These are phyloP conservation scores for Anastrepha obliqua DNA, from an alignment of 1,140 invertebrate genomes.

Conservation along the genomic window DNA sequence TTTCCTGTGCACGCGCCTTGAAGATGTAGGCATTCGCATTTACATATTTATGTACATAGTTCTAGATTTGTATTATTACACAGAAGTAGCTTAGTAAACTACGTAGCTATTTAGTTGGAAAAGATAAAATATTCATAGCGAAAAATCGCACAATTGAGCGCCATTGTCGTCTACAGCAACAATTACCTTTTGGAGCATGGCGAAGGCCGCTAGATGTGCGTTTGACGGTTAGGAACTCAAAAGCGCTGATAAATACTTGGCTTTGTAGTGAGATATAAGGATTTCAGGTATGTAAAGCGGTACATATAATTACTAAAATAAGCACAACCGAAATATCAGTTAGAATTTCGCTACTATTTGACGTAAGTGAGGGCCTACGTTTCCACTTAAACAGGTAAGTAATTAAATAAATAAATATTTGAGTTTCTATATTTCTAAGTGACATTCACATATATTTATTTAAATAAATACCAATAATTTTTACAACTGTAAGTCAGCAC, in stretches of 20 bases:
- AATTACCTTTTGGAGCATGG: not conserved
- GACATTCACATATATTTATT: not conserved
- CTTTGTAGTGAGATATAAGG: not conserved
- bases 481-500: not conserved
- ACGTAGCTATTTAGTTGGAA: not conserved
- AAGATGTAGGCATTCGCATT: not conserved
- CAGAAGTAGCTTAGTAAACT: not conserved
- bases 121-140: too few species aligned
- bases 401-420: constrained; percentile 18
- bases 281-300: not conserved
- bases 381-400: not conserved
- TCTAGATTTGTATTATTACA: not conserved
- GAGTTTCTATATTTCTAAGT: not conserved
- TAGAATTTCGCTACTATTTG: not conserved
- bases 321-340: not conserved
- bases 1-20: not conserved
- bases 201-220: not conserved
- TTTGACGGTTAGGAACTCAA: not conserved
- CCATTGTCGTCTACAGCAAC: not conserved
- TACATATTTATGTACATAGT: not conserved
- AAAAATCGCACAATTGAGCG: constrained; percentile 2
- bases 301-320: not conserved
- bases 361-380: not conserved
- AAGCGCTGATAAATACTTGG: not conserved
- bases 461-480: not conserved